Evolutionary conservation across 2,797 vertebrate genomes (phyloP).

Genomic region (Gymnocypris eckloni): DNA sequence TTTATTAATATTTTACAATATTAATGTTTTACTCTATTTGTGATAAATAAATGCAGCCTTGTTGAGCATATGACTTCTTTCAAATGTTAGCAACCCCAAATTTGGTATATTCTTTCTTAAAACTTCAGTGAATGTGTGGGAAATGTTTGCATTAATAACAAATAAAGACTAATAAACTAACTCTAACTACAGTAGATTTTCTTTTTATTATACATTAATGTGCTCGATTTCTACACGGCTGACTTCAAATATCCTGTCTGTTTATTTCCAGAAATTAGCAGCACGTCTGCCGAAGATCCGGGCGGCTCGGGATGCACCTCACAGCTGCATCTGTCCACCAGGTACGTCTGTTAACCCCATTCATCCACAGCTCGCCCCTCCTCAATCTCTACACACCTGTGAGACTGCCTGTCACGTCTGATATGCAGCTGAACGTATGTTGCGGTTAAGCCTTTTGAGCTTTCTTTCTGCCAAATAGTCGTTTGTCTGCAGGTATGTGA

Average conservation of each 20-base stretch:
- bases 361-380: constrained; percentile 1
- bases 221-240: neutral
- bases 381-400: constrained; percentile 38
- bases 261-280: constrained; percentile 75
- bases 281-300: constrained; percentile 75
- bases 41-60: neutral
- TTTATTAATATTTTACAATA: too few relatives aligned
- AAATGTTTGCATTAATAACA: neutral
- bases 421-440: constrained; percentile 44
- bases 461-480: constrained; percentile 5
- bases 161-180: neutral
- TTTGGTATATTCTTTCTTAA: neutral
- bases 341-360: constrained; percentile 66
- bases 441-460: constrained; percentile 46
- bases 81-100: neutral
- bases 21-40: neutral
- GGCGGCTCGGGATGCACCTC: constrained; percentile 73
- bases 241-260: constrained; percentile 17
- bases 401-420: constrained; percentile 35
- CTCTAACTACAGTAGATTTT: neutral
- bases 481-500: constrained; percentile 37
- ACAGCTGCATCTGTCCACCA: constrained; percentile 80
- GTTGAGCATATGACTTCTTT: neutral
- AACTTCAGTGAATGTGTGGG: neutral
- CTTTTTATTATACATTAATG: neutral